Conservation (phyloP, 2,113 vertebrate genomes). For the Rhabdomys dilectus region DNA sequence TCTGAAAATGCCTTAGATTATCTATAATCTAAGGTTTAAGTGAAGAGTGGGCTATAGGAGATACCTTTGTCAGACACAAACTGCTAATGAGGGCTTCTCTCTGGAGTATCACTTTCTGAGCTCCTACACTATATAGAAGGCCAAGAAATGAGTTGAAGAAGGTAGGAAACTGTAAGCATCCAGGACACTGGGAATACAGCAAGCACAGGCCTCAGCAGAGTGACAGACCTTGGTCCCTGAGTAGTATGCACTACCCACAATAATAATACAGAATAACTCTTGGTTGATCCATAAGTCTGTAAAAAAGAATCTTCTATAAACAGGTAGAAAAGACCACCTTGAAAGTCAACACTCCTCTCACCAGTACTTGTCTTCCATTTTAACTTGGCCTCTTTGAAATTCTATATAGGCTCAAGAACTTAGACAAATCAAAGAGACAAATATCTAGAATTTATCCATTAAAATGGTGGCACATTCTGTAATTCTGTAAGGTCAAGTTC, state of each 20-base stretch:
- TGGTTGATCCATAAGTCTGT: neutral
- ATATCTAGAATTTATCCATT: constrained; percentile 1
- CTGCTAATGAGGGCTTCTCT: neutral
- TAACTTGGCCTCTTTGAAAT: neutral
- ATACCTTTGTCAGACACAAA: neutral
- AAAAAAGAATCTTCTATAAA: neutral
- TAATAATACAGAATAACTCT: no score
- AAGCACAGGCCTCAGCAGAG: neutral
- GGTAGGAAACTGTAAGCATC: neutral
- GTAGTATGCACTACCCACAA: neutral
- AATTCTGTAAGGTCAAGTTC: neutral
- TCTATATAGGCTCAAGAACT: neutral
- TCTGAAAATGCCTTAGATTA: constrained; percentile 73
- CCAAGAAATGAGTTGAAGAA: neutral
- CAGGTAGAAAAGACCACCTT: neutral
- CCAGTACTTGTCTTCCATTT: neutral
- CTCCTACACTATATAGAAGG: no score
- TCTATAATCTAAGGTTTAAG: no score
- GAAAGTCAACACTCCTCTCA: neutral
- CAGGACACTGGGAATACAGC: no score
- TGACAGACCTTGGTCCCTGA: neutral
- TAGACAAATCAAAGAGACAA: neutral
- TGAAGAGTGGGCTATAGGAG: neutral
- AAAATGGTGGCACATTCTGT: neutral
- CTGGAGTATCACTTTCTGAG: neutral